Evolutionary conservation across 2,888 invertebrate genomes (phyloP), one percentile per base, ranked within the genome.

Genomic region (Nymphalis urticae): DNA sequence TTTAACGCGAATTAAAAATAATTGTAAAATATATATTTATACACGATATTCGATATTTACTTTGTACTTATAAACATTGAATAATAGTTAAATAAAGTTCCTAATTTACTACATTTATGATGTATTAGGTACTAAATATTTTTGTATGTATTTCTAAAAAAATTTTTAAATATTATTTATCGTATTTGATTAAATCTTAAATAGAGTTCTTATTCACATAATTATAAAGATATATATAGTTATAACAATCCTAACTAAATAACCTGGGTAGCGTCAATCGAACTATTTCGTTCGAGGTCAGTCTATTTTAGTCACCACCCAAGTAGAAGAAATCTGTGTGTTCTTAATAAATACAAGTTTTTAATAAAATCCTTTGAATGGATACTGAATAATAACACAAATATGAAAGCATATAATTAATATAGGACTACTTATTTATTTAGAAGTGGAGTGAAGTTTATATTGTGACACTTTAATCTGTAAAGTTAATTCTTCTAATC

Each of bases 241-340:
- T 56, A 56, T 27, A 7, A 10, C 42, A 59, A 42, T 19, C 16
- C 32, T 59, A 36, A 51, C 59, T 60, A 47, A 66, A 66, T 62
- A 61, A 48, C 21, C 19, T 48, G 21, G 27, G 42, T 67, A 54
- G 47, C 62, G 68, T 60, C 70, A 59, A 54, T 48, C 61, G 50
- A 62, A 61, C 58, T 51, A 69, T 66, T 59, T 65, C 17, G 58
- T 56, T 67, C 72, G 72, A 72, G 72, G 72, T 70, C 68, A 71
- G 50, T 66, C 68, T 72, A 72, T 72, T 72, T 72, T 71, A 67
- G 68, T 63, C 70, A 21, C 60, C 67, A 64, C 54, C 68, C 48
- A 70, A 69, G 66, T 56, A 71, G 68, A 67, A 60, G 65, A 62
- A 54, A 60, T 51, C 56, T 54, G 48, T 56, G 13, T 32, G 36